Evolutionary conservation across 1,140 invertebrate genomes (phyloP), one percentile per base, ranked within the genome.

Genomic region (Stegodyphus dumicola): DNA sequence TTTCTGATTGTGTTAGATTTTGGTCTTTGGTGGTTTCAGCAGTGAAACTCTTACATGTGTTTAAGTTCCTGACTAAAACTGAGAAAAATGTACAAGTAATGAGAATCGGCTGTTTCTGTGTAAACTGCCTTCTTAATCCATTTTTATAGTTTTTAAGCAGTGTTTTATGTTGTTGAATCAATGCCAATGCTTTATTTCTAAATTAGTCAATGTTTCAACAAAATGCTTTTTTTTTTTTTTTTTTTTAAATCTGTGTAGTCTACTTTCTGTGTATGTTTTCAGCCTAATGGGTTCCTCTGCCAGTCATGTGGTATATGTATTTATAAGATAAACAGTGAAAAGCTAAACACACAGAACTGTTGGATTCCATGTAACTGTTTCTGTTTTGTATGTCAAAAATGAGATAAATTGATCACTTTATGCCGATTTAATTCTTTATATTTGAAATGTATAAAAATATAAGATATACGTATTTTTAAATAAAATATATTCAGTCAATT

Each of bases 211-310:
- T 77, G 65, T 67, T 33, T 67, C 15, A 17, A 53, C 48, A n/a
- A 53, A 13, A 13, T 7, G 17, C 53, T 76, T 17, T 7, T 76
- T 76, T 73, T 76, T 76, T n/a, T n/a, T n/a, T n/a, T n/a, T n/a
- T n/a, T n/a, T n/a, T n/a, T n/a, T n/a, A n/a, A 76, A 10, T 13
- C 9, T 13, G 64, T 48, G n/a, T 13, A 11, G 56, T 48, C 13
- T 49, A 64, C n/a, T n/a, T n/a, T n/a, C n/a, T n/a, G n/a, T 64
- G 49, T 52, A 65, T 33, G 33, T 33, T 33, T 33, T 33, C 33
- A 33, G 33, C 33, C 33, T 33, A 33, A 33, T 33, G 33, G 33
- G 33, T 33, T 33, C 33, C 33, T 33, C 1, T 33, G 33, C 33
- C 33, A 33, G 33, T 33, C 3, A 33, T 33, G 33, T 33, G 33